Evolutionary conservation across 2,888 invertebrate species (phyloP).

Genomic region (Serrognathus titanus): DNA sequence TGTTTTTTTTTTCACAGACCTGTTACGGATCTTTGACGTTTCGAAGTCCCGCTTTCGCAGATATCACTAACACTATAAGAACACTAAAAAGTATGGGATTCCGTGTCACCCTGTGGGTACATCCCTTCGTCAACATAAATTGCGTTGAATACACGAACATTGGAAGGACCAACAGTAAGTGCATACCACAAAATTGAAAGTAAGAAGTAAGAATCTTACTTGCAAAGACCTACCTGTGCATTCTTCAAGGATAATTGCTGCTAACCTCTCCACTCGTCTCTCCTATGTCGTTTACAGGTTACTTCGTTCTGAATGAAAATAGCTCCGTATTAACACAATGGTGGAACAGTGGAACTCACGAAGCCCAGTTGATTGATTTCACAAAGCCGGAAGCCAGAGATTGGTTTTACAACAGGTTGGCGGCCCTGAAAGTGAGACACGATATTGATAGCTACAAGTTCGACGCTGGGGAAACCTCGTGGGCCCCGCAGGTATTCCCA

Average conservation of each 20-base stretch:
- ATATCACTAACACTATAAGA: conserved; percentile 60
- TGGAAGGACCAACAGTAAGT: conserved; percentile 42
- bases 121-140: conserved; percentile 78
- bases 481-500: conserved; percentile 57
- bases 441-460: conserved; percentile 76
- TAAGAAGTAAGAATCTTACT: not conserved
- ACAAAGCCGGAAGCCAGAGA: conserved; percentile 63
- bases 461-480: conserved; percentile 75
- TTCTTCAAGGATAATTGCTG: too few species aligned
- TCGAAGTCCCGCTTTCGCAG: conserved; percentile 64
- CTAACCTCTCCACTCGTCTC: too few species aligned
- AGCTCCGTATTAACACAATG: conserved; percentile 50
- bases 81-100: conserved; percentile 65
- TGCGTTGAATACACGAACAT: conserved; percentile 61
- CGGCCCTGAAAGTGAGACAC: conserved; percentile 55
- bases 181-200: not conserved
- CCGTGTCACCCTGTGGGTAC: conserved; percentile 77
- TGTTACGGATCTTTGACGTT: conserved; percentile 81
- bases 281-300: conserved; percentile 39
- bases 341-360: conserved; percentile 57
- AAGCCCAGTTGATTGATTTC: conserved; percentile 66
- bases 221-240: too few species aligned
- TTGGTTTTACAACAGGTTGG: conserved; percentile 57
- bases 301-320: conserved; percentile 53
- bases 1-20: conserved; percentile 36